Evolutionary conservation across 2,888 invertebrate species (phyloP).

Genomic region (Bugula neritina): DNA sequence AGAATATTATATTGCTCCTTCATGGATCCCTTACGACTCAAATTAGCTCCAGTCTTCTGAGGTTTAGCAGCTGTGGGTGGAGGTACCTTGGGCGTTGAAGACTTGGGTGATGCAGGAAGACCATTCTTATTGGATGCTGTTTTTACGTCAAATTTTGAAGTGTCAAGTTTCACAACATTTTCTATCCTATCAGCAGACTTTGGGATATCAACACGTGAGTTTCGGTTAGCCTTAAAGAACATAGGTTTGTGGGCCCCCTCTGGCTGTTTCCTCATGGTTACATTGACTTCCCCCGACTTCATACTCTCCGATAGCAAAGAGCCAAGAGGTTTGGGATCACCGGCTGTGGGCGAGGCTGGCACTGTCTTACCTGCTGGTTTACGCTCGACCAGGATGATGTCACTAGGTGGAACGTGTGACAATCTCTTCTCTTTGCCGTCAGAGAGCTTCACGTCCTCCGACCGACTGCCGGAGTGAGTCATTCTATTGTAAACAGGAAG

Average conservation of each 20-base stretch:
- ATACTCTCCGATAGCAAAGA: conserved; percentile 11
- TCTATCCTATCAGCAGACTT: neutral
- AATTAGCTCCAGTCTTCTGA: conserved; percentile 2
- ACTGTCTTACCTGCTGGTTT: neutral
- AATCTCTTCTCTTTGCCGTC: too few relatives aligned
- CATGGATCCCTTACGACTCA: conserved; percentile 1
- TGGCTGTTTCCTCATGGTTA: conserved; percentile 2
- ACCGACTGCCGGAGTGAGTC: neutral
- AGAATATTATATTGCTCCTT: conserved; percentile 20
- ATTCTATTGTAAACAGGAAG: conserved; percentile 23
- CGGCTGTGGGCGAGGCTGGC: neutral
- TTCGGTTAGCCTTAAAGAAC: conserved; percentile 13
- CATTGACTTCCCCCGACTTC: neutral
- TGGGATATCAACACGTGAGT: neutral
- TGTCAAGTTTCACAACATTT: conserved; percentile 24
- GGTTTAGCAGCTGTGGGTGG: conserved; percentile 15
- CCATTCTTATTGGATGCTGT: neutral
- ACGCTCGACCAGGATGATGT: neutral
- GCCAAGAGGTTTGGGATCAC: neutral
- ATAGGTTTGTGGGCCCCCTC: neutral
- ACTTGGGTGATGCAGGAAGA: neutral
- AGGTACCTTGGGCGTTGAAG: neutral
- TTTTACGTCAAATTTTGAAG: conserved; percentile 6
- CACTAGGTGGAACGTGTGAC: neutral
- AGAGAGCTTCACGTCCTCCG: neutral